Percentiles rank a stretch among this genome's conserved stretches.
Evolutionary conservation across 1,140 invertebrate species (phyloP).

Genomic region (Olivierus martensii): DNA sequence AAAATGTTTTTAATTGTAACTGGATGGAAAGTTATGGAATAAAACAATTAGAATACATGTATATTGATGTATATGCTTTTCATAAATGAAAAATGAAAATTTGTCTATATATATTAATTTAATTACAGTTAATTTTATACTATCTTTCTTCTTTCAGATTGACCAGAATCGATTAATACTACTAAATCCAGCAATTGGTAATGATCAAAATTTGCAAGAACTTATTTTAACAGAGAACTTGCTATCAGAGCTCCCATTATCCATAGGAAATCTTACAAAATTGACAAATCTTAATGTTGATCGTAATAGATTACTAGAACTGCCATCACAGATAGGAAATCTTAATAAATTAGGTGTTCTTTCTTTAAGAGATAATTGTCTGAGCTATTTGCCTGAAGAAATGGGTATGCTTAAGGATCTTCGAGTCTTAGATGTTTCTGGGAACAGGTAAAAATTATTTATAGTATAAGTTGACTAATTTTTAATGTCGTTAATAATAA

Average conservation of each 20-base stretch:
- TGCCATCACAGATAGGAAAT: slow-evolving; percentile 82
- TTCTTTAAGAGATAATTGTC: slow-evolving; percentile 87
- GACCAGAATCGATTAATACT: slow-evolving; percentile 89
- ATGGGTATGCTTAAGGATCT: slow-evolving; percentile 83
- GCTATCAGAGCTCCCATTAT: slow-evolving; percentile 73
- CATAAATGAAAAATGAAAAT: background rate
- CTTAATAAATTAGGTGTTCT: slow-evolving; percentile 79
- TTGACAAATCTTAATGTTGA: slow-evolving; percentile 96
- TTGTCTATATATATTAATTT: background rate
- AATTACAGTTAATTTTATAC: too few species aligned
- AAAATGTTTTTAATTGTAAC: too few species aligned
- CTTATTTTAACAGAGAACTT: slow-evolving; percentile 96
- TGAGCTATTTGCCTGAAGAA: slow-evolving; percentile 79
- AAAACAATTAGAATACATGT: too few species aligned
- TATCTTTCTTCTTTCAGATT: slow-evolving; percentile 44
- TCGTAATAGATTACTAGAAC: slow-evolving; percentile 73
- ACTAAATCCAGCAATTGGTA: slow-evolving; percentile 82
- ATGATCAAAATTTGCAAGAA: slow-evolving; percentile 87
- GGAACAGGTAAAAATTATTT: slow-evolving; percentile 61
- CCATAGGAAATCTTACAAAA: slow-evolving; percentile 81
- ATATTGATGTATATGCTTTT: background rate
- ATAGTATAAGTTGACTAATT: too few species aligned
- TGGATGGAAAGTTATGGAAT: slow-evolving; percentile 96
- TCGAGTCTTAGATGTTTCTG: slow-evolving; percentile 94
- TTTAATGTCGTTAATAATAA: too few species aligned